These are phyloP conservation scores for Ophion ventricosus DNA, from an alignment of 2,888 invertebrate species.

Conservation along the genomic window DNA sequence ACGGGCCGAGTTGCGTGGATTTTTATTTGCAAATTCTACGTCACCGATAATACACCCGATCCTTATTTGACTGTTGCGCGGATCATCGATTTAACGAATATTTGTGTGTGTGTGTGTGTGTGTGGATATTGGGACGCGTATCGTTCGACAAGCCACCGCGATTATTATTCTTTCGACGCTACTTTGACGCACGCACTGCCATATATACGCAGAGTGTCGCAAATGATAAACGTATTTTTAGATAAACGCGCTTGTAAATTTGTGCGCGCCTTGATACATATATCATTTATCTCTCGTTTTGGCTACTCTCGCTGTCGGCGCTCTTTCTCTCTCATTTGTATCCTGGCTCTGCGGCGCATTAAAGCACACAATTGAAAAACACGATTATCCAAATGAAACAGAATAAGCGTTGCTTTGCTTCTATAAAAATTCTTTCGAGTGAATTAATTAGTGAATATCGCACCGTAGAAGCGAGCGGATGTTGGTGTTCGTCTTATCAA, in stretches of 20 bases:
- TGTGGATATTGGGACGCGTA: background rate
- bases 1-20: background rate
- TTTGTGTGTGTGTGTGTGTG: background rate
- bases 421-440: too few species aligned
- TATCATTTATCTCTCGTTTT: too few species aligned
- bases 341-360: too few species aligned
- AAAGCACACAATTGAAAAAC: too few species aligned
- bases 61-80: background rate
- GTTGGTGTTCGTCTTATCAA: background rate
- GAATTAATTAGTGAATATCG: too few species aligned
- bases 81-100: slow-evolving; percentile 13
- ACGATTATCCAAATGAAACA: too few species aligned
- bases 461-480: background rate
- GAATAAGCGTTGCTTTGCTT: too few species aligned
- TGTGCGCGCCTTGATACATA: background rate
- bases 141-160: slow-evolving; percentile 22
- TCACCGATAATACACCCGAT: slow-evolving; percentile 16
- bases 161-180: slow-evolving; percentile 56
- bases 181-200: slow-evolving; percentile 41
- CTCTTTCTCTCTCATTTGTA: too few species aligned
- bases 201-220: slow-evolving; percentile 25
- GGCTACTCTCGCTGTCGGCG: too few species aligned
- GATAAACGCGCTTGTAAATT: slow-evolving; percentile 34
- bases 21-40: background rate
- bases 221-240: slow-evolving; percentile 29